These are phyloP conservation scores for Labia minor DNA, from an alignment of 2,888 invertebrate species.

Conservation along the genomic window DNA sequence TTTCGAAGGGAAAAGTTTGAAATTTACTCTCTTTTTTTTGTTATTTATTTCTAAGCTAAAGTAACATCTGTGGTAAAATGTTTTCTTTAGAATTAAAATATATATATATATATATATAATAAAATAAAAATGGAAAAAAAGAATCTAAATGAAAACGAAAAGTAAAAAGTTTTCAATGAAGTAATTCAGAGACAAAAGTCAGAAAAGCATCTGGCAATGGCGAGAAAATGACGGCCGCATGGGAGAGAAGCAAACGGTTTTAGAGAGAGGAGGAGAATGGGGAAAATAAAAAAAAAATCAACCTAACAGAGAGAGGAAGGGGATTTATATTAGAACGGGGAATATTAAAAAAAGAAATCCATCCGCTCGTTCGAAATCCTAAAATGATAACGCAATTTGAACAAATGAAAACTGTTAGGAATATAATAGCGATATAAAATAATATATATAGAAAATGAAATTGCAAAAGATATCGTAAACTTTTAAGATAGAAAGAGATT, in stretches of 20 bases:
- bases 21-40: background rate
- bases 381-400: background rate
- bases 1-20: too few relatives aligned
- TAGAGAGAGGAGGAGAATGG: background rate
- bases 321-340: background rate
- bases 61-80: constrained; percentile 13
- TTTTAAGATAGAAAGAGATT: too few relatives aligned
- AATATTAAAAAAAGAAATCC: background rate
- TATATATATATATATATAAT: background rate
- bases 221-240: constrained; percentile 13
- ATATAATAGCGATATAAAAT: background rate
- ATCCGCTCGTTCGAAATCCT: background rate
- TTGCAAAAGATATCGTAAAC: too few relatives aligned
- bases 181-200: constrained; percentile 13
- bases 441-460: too few relatives aligned
- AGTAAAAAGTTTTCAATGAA: constrained; percentile 2
- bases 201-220: constrained; percentile 13
- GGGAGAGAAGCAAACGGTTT: too few relatives aligned
- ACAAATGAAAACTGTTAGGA: background rate
- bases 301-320: background rate
- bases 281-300: too few relatives aligned
- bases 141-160: background rate
- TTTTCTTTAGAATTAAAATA: background rate
- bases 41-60: background rate
- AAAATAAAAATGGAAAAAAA: background rate